phyloP scores from a whole-genome alignment of 1,140 invertebrate genomes.

The Pseudomyrmex cubaensis region DNA sequence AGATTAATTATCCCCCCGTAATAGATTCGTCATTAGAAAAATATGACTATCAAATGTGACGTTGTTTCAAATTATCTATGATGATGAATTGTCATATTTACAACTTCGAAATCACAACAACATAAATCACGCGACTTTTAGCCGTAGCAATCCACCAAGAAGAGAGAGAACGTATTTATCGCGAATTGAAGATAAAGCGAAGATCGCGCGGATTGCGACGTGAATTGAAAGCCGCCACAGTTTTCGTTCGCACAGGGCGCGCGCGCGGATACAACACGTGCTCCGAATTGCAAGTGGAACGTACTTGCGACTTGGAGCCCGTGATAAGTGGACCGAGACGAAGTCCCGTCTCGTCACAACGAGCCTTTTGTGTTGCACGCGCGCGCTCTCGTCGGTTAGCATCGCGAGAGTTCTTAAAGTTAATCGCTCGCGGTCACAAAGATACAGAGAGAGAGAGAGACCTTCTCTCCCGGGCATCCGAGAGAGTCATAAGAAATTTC shows the following conservation, averaged over 20 bases:
- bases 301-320: slow-evolving; percentile 62
- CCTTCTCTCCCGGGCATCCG: not conserved
- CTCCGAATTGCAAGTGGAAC: slow-evolving; percentile 72
- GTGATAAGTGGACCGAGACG: slow-evolving; percentile 82
- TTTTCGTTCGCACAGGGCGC: slow-evolving; percentile 24
- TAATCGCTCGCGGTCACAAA: slow-evolving; percentile 36
- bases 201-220: not conserved
- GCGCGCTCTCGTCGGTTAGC: slow-evolving; percentile 23
- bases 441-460: not conserved
- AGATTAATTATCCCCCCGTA: slow-evolving; percentile 24
- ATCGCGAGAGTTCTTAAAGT: slow-evolving; percentile 38
- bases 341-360: slow-evolving; percentile 77
- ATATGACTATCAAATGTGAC: not conserved
- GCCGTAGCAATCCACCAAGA: not conserved
- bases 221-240: slow-evolving; percentile 6
- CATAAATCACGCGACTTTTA: not conserved
- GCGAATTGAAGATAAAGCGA: not conserved
- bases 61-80: slow-evolving; percentile 1
- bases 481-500: not conserved
- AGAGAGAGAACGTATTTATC: not conserved
- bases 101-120: not conserved
- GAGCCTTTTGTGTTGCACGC: slow-evolving; percentile 71
- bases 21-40: slow-evolving; percentile 30
- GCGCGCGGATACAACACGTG: slow-evolving; percentile 45
- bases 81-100: slow-evolving; percentile 9